phyloP scores from a whole-genome alignment of 1,140 invertebrate species.

The Drosophila lini region DNA sequence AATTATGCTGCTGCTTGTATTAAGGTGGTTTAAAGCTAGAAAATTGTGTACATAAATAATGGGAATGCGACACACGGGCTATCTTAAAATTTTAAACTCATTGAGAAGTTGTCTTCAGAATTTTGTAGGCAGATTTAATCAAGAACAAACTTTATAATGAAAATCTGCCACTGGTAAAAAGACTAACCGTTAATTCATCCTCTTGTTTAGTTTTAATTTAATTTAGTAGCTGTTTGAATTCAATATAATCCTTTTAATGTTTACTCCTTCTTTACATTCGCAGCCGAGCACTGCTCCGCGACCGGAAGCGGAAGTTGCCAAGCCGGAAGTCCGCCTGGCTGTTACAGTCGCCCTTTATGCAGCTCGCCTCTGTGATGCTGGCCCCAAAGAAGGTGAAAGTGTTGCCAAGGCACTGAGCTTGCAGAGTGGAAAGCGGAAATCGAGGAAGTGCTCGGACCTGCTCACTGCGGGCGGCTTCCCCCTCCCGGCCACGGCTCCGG shows the following conservation, averaged over 20 bases:
- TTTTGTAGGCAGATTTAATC: too few species aligned
- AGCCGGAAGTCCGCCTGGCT: slow-evolving; percentile 52
- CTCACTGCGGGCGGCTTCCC: not conserved
- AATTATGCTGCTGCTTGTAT: not conserved
- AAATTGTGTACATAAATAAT: too few species aligned
- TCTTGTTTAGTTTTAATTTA: not conserved
- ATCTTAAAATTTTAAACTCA: not conserved
- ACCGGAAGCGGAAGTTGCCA: slow-evolving; percentile 61
- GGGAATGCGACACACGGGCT: not conserved
- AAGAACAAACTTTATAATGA: too few species aligned
- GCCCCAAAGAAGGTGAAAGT: slow-evolving; percentile 25
- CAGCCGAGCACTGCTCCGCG: slow-evolving; percentile 19
- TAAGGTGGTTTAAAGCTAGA: not conserved
- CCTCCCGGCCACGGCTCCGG: slow-evolving; percentile 29
- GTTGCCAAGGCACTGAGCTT: slow-evolving; percentile 38
- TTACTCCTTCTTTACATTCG: slow-evolving; percentile 36
- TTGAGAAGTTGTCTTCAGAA: not conserved
- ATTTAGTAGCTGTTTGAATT: not conserved
- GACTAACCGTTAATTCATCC: not conserved
- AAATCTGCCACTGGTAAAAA: too few species aligned
- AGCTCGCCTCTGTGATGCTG: slow-evolving; percentile 1
- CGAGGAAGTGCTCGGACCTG: slow-evolving; percentile 27
- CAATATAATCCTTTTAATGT: slow-evolving; percentile 12
- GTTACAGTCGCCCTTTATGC: slow-evolving; percentile 23
- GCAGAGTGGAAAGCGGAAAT: slow-evolving; percentile 48